phyloP scores from a whole-genome alignment of 2,797 vertebrate species.

The Syndactyla subalaris region DNA sequence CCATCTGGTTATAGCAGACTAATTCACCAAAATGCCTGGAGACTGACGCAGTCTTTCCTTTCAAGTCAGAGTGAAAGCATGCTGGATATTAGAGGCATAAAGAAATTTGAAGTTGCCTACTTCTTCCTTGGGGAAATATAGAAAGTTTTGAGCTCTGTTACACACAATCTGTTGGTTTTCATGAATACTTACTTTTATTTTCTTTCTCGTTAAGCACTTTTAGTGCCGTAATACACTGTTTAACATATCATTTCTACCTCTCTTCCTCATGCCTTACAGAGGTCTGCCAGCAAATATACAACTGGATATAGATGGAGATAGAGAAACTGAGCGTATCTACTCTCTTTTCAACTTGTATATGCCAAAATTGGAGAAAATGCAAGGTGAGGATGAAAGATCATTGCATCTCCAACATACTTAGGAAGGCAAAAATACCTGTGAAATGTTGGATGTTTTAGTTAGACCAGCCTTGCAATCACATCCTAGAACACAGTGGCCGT shows the following conservation, averaged over 20 bases:
- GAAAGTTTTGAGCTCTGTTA: not conserved
- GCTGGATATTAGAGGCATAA: not conserved
- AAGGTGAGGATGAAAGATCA: conserved; percentile 81
- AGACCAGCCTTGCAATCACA: not conserved
- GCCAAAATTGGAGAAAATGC: conserved; percentile 96
- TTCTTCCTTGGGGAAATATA: not conserved
- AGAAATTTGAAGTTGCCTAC: not conserved
- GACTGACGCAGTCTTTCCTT: not conserved
- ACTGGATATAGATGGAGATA: conserved; percentile 95
- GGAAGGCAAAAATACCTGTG: not conserved
- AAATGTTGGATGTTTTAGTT: not conserved
- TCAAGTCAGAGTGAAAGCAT: not conserved
- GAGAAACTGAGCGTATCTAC: conserved; percentile 96
- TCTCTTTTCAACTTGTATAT: conserved; percentile 94
- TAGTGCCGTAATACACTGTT: not conserved
- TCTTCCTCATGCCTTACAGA: conserved; percentile 72
- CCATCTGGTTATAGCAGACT: conserved; percentile 37
- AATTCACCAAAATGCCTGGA: not conserved
- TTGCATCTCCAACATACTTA: not conserved
- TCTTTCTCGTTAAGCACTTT: not conserved
- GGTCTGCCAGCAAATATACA: conserved; percentile 97
- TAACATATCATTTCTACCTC: not conserved
- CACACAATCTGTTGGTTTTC: not conserved
- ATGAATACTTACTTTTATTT: not conserved
- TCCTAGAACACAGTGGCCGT: not conserved